Conservation (phyloP, 2,888 invertebrate species). For the Drosophila mercatorum region DNA sequence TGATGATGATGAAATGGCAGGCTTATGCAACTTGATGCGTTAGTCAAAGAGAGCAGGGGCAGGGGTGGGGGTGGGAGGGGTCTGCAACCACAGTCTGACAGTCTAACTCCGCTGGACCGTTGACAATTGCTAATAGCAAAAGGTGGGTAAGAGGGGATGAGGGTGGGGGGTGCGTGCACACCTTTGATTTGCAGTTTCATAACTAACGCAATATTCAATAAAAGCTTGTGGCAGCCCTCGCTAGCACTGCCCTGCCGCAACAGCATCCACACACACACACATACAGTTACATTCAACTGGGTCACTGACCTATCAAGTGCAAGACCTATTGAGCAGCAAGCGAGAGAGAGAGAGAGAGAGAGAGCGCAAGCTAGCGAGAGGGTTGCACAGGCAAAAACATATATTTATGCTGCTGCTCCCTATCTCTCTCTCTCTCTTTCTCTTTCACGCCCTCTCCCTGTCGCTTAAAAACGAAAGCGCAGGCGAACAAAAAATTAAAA, state of each 20-base stretch:
- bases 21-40: slow-evolving; percentile 53
- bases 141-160: neutral
- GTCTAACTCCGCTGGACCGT: slow-evolving; percentile 33
- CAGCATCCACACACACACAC: slow-evolving; percentile 16
- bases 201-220: slow-evolving; percentile 46
- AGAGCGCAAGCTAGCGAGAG: slow-evolving; percentile 34
- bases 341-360: slow-evolving; percentile 18
- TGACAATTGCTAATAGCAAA: slow-evolving; percentile 34
- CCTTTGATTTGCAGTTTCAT: slow-evolving; percentile 40
- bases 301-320: slow-evolving; percentile 84
- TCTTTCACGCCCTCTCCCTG: slow-evolving; percentile 14
- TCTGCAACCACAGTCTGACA: slow-evolving; percentile 53
- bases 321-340: slow-evolving; percentile 77
- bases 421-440: neutral
- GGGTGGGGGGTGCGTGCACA: slow-evolving; percentile 7
- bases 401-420: slow-evolving; percentile 37
- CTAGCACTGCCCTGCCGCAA: slow-evolving; percentile 69
- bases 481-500: slow-evolving; percentile 78
- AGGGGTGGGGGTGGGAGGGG: too few relatives aligned
- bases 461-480: slow-evolving; percentile 73
- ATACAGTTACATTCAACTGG: slow-evolving; percentile 61
- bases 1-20: slow-evolving; percentile 38
- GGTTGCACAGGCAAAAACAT: slow-evolving; percentile 36
- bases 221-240: slow-evolving; percentile 58
- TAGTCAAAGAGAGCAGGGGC: too few relatives aligned